Conservation (phyloP, 2,888 invertebrate genomes). For the Apotomis capreana region DNA sequence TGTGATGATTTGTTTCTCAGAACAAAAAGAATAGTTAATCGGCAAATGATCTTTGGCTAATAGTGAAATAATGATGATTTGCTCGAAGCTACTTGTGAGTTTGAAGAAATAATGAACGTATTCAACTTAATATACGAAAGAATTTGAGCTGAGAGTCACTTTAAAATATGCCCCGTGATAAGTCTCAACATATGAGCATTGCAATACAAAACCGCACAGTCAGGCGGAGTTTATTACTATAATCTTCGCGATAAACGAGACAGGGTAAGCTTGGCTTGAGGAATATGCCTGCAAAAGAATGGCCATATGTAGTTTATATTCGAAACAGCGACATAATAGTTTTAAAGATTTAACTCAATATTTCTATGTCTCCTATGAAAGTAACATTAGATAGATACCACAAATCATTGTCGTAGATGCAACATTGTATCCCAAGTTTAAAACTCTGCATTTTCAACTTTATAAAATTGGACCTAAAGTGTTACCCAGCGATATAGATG, state of each 20-base stretch:
- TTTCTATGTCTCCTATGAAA: no score
- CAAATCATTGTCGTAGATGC: no score
- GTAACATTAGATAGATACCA: no score
- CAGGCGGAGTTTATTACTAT: no score
- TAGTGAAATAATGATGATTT: constrained; percentile 37
- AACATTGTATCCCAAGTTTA: no score
- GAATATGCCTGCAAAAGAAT: no score
- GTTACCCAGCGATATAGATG: background rate
- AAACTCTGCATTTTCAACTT: background rate
- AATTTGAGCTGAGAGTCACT: background rate
- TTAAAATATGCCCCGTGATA: background rate
- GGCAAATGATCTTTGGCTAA: constrained; percentile 16
- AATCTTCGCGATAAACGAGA: no score
- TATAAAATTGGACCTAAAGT: background rate
- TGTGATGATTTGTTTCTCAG: constrained; percentile 17
- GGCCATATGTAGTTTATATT: no score
- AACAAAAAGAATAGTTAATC: constrained; percentile 32
- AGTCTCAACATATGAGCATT: background rate
- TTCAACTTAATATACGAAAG: background rate
- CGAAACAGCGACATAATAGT: no score
- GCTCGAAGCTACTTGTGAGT: background rate
- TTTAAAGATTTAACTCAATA: no score
- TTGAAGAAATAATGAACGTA: constrained; percentile 7
- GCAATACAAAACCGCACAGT: no score
- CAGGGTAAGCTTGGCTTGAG: no score